Conservation (phyloP, 2,113 vertebrate species). For the Romanogobio albipinnatus region DNA sequence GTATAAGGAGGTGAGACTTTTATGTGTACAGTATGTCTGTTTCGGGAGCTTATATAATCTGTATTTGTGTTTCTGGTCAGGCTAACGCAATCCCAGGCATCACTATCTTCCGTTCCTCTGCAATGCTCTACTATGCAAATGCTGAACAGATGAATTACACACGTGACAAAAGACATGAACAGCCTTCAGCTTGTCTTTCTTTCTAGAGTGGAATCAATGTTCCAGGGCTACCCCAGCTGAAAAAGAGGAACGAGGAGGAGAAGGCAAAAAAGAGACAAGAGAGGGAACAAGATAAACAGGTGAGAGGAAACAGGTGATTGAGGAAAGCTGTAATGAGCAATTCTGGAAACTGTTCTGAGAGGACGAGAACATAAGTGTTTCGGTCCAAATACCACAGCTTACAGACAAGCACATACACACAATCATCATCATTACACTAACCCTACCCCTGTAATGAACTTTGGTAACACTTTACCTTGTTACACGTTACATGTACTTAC, state of each 20-base stretch:
- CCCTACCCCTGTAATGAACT: not conserved
- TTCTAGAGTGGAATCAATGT: conserved; percentile 82
- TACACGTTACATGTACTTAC: no score
- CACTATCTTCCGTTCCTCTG: conserved; percentile 89
- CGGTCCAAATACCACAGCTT: not conserved
- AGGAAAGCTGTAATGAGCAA: not conserved
- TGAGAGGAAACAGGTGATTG: conserved; percentile 61
- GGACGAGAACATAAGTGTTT: not conserved
- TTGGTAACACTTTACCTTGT: no score
- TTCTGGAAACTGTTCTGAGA: not conserved
- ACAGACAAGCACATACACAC: not conserved
- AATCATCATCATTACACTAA: not conserved
- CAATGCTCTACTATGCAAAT: conserved; percentile 88
- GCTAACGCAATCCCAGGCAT: conserved; percentile 86
- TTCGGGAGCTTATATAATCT: not conserved
- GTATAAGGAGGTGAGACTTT: conserved; percentile 80
- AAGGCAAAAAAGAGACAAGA: conserved; percentile 73
- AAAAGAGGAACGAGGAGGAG: conserved; percentile 79
- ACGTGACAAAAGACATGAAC: conserved; percentile 5
- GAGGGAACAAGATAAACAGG: conserved; percentile 70
- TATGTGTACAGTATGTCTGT: not conserved
- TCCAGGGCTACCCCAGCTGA: conserved; percentile 71
- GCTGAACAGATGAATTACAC: conserved; percentile 70
- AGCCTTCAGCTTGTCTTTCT: conserved; percentile 30
- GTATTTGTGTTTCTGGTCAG: conserved; percentile 66